Base-by-base conservation (phyloP, 2,888 invertebrate genomes). In the Drosophila picticornis region DNA sequence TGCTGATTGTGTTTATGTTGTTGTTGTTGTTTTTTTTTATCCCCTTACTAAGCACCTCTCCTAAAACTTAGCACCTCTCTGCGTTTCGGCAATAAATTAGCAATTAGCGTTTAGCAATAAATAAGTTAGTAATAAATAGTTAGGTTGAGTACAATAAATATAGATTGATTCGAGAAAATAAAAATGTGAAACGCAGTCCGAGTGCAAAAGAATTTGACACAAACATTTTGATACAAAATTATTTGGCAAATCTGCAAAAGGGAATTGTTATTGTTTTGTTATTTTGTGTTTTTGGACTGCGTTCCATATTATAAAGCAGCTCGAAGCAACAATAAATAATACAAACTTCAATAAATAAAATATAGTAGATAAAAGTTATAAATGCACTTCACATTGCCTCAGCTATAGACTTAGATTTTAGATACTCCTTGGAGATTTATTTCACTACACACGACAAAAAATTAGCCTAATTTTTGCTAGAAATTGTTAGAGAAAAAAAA, bases 211-310 rank as follows among this genome's bases (percentile, higher is more conserved):
- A 60, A 68, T 84, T 83, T 79, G 65, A 22, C 81, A 75, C 88
- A 90, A 91, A 91, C 77, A 91, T 91, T 91, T 91, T 92, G 92
- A 92, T 91, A 91, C 91, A 91, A 91, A 92, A 92, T 89, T 89
- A 88, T 90, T 90, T 90, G 83, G 84, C 76, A 84, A 91, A 77
- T 84, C 68, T 81, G 82, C 68, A 53, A 36, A 36, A 25, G 68
- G 55, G 56, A 71, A 63, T 55, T 48, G 10, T 48, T 36, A 32
- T 10, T 31, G 9, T 50, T 29, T 27, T 51, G n/a, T 40, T 10
- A 22, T 3, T 29, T 10, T 46, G 5, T 31, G 53, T 27, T 43
- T n/a, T 38, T 13, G 27, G 62, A 50, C 58, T 58, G 46, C 77
- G 73, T 58, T 40, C 36, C 59, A 46, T 27, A 22, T 11, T 46